Percentiles rank a stretch among this genome's conserved stretches.
Conservation (phyloP, 1,140 invertebrate species). For the Polyergus mexicanus region DNA sequence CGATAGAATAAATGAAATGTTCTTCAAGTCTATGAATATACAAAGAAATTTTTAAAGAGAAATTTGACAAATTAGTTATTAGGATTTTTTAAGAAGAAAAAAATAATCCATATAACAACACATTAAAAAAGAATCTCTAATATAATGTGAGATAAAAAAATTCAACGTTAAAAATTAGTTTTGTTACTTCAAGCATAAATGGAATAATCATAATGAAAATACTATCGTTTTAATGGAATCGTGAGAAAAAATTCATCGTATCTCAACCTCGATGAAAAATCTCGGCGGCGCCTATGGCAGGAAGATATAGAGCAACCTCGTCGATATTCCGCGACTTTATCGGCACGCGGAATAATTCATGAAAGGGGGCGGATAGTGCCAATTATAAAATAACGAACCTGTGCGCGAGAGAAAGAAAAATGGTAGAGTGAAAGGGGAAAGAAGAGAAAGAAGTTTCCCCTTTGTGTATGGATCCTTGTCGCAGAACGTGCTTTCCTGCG, state of each 20-base stretch:
- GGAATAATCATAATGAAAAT: conserved; percentile 1
- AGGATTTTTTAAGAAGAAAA: background rate
- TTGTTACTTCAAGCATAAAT: background rate
- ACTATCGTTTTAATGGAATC: background rate
- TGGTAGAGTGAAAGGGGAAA: conserved; percentile 57
- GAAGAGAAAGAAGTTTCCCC: conserved; percentile 71
- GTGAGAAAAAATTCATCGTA: background rate
- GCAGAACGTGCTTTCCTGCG: conserved; percentile 64
- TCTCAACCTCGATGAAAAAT: conserved; percentile 28
- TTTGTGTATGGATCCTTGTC: conserved; percentile 68
- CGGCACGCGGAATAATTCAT: conserved; percentile 81
- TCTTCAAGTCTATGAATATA: background rate
- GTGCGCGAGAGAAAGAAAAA: conserved; percentile 54
- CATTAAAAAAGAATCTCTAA: background rate
- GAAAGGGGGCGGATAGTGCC: conserved; percentile 81
- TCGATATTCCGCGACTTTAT: conserved; percentile 79
- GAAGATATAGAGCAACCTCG: conserved; percentile 51
- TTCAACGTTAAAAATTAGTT: background rate
- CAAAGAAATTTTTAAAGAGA: background rate
- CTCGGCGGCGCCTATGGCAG: conserved; percentile 13
- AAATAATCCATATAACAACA: background rate
- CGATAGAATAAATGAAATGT: too few species aligned
- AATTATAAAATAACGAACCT: conserved; percentile 83
- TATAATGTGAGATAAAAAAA: background rate
- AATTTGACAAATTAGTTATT: background rate